Evolutionary conservation across 1,140 invertebrate species (phyloP).

Genomic region (Coptotermes formosanus): DNA sequence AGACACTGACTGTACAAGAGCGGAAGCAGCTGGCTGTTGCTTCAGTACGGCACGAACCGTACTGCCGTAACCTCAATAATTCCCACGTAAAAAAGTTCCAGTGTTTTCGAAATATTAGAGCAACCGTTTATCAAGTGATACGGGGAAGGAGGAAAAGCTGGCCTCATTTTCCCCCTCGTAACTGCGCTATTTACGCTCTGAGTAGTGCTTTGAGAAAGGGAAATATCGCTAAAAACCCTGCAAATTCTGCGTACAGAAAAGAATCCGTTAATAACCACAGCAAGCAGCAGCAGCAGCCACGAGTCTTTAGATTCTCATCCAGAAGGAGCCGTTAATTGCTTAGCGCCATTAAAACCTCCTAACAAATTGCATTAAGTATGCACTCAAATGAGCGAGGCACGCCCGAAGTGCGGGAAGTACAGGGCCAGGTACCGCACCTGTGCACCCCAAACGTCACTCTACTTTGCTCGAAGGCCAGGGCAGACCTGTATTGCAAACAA

Average conservation of each 20-base stretch:
- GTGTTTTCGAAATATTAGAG: background rate
- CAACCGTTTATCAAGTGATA: background rate
- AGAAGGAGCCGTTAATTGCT: background rate
- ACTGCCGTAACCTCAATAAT: background rate
- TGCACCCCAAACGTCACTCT: background rate
- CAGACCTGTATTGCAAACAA: background rate
- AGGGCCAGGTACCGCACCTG: background rate
- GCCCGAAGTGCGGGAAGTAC: background rate
- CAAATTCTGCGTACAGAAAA: background rate
- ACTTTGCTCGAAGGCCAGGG: background rate
- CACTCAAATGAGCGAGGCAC: background rate
- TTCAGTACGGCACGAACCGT: background rate
- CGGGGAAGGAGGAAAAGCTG: background rate
- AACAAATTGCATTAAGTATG: conserved; percentile 10
- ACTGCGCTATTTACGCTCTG: background rate
- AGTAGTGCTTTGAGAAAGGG: background rate
- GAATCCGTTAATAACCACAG: background rate
- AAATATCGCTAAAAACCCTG: conserved; percentile 9
- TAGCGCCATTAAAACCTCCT: background rate
- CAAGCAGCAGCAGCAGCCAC: background rate
- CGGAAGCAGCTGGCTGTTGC: too few species aligned
- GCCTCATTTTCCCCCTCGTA: background rate
- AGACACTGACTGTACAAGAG: too few species aligned
- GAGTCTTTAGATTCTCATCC: background rate
- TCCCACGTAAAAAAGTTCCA: background rate